Conservation (phyloP, 2,888 invertebrate species). For the Tuta absoluta region DNA sequence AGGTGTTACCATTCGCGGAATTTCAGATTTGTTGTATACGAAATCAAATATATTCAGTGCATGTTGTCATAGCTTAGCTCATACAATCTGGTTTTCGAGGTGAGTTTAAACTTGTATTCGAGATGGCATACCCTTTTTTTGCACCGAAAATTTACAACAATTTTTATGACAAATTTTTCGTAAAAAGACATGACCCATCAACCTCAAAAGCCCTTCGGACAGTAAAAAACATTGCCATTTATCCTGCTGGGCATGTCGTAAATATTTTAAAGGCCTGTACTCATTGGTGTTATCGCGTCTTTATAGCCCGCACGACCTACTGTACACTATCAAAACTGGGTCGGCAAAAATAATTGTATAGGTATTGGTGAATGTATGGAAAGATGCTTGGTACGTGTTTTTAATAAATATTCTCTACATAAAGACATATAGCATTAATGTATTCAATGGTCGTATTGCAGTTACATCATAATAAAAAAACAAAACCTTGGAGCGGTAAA, state of each 20-base stretch:
- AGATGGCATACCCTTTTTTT: too few relatives aligned
- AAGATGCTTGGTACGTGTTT: background rate
- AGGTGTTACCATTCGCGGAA: too few relatives aligned
- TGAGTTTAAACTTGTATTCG: too few relatives aligned
- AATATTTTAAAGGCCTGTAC: conserved; percentile 44
- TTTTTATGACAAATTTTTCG: background rate
- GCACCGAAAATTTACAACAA: background rate
- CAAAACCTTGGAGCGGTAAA: too few relatives aligned
- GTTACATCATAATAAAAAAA: too few relatives aligned
- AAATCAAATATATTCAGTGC: too few relatives aligned
- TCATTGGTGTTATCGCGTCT: conserved; percentile 46
- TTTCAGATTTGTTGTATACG: too few relatives aligned
- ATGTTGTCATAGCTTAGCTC: too few relatives aligned
- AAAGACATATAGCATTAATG: too few relatives aligned
- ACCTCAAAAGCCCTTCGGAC: conserved; percentile 5
- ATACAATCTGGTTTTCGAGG: too few relatives aligned
- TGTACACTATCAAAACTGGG: conserved; percentile 50
- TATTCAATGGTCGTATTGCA: too few relatives aligned
- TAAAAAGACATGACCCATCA: background rate
- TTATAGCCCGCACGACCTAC: conserved; percentile 29
- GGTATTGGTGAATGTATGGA: conserved; percentile 32
- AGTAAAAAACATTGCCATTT: conserved; percentile 7
- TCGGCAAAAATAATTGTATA: conserved; percentile 49
- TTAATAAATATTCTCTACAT: too few relatives aligned
- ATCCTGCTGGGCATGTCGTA: conserved; percentile 34